Percentiles rank a stretch among this genome's conserved stretches.
Conservation (phyloP, 1,140 invertebrate species). For the Anadara kagoshimensis region DNA sequence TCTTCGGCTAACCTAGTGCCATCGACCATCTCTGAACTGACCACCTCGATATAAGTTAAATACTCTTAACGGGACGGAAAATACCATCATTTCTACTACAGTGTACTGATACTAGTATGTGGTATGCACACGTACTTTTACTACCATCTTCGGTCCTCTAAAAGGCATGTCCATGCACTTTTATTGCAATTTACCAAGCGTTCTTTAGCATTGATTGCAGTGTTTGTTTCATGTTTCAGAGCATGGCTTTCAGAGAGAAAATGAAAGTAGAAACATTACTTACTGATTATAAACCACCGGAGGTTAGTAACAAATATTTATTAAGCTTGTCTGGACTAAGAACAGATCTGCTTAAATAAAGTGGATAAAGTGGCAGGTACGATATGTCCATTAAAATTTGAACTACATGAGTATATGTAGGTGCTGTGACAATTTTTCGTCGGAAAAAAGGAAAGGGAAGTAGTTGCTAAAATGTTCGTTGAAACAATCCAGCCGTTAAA, state of each 20-base stretch:
- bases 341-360: not conserved
- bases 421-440: not conserved
- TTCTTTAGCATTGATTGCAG: too few relatives aligned
- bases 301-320: conserved; percentile 70
- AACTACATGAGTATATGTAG: too few relatives aligned
- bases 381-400: not conserved
- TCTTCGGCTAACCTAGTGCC: too few relatives aligned
- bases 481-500: not conserved
- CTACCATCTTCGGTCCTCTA: too few relatives aligned
- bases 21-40: too few relatives aligned
- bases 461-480: too few relatives aligned
- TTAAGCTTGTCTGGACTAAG: not conserved
- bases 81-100: too few relatives aligned
- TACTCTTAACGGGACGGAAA: too few relatives aligned
- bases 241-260: conserved; percentile 84
- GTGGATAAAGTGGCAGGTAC: not conserved
- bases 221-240: conserved; percentile 76
- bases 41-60: too few relatives aligned
- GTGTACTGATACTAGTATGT: too few relatives aligned
- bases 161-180: not conserved
- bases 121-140: too few relatives aligned
- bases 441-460: not conserved
- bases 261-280: conserved; percentile 84
- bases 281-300: conserved; percentile 82
- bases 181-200: not conserved